phyloP scores from a whole-genome alignment of 2,113 vertebrate genomes.

The Pterocles gutturalis region DNA sequence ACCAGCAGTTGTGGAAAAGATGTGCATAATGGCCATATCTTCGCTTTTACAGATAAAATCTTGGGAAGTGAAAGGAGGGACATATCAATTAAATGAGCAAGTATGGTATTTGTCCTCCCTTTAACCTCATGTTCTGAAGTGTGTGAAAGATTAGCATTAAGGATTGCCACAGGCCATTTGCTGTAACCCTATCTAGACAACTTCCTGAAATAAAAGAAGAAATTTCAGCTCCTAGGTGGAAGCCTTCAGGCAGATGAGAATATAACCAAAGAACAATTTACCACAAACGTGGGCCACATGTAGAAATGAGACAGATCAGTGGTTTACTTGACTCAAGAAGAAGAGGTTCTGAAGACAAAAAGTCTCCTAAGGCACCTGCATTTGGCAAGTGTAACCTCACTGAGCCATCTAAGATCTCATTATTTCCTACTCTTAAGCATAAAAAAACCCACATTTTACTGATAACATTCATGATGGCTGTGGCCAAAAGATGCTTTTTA shows the following conservation, averaged over 20 bases:
- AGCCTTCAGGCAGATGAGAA: neutral
- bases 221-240: neutral
- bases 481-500: neutral
- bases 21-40: neutral
- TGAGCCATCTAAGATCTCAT: neutral
- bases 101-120: neutral
- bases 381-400: neutral
- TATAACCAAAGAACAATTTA: neutral
- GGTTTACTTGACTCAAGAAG: neutral
- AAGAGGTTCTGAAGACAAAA: neutral
- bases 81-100: neutral
- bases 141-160: slow-evolving; percentile 26
- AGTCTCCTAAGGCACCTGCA: neutral
- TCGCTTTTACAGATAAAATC: neutral
- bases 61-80: neutral
- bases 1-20: neutral
- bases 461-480: neutral
- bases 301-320: neutral
- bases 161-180: slow-evolving; percentile 7
- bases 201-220: slow-evolving; percentile 33
- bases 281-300: neutral
- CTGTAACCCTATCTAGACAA: neutral
- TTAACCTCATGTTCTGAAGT: neutral
- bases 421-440: neutral
- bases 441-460: neutral